These are phyloP conservation scores for Orthosia incerta DNA, from an alignment of 2,888 invertebrate species.

Conservation along the genomic window DNA sequence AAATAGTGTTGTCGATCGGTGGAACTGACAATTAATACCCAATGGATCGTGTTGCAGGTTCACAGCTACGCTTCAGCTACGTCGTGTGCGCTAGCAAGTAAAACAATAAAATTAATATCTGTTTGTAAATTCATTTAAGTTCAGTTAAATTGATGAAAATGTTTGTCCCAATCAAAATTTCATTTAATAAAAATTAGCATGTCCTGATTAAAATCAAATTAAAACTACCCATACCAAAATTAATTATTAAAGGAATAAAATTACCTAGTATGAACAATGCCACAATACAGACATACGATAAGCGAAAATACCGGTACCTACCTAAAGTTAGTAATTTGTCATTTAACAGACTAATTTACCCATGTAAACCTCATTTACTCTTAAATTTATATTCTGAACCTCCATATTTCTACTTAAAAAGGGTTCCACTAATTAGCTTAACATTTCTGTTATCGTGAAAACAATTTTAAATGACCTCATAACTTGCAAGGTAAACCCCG, in stretches of 20 bases:
- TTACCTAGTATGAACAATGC: not conserved
- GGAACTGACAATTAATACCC: conserved; percentile 10
- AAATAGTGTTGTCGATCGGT: not conserved
- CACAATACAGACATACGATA: too few species aligned
- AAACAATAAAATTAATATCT: not conserved
- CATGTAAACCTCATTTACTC: not conserved
- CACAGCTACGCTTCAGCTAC: conserved; percentile 1
- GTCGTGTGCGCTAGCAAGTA: not conserved
- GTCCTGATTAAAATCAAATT: too few species aligned
- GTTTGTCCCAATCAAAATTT: not conserved
- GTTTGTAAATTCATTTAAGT: not conserved
- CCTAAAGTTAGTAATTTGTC: not conserved
- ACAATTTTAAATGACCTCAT: not conserved
- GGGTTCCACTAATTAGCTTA: too few species aligned
- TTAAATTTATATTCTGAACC: not conserved
- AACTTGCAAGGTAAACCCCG: not conserved
- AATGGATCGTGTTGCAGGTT: conserved; percentile 14
- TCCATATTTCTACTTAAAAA: too few species aligned
- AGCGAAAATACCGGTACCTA: not conserved
- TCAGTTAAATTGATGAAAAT: not conserved
- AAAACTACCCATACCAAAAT: too few species aligned
- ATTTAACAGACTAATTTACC: not conserved
- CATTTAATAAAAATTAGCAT: not conserved
- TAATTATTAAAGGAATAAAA: too few species aligned
- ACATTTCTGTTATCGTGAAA: too few species aligned